phyloP scores from a whole-genome alignment of 2,113 vertebrate species.

The Spermophilus dauricus region DNA sequence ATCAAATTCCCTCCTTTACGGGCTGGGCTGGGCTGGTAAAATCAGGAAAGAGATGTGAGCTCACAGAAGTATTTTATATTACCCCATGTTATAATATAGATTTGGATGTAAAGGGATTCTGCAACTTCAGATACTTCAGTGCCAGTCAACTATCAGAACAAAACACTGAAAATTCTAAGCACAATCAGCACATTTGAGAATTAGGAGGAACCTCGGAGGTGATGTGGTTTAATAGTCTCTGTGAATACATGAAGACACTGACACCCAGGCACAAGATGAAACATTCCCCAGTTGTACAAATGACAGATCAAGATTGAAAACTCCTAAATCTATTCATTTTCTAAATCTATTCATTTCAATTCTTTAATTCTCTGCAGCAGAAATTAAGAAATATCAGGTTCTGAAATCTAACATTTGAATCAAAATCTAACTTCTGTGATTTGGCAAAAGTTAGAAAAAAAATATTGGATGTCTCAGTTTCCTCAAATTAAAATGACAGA shows the following conservation, averaged over 20 bases:
- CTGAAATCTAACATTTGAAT: not conserved
- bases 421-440: not conserved
- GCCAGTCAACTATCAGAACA: not conserved
- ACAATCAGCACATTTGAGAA: not conserved
- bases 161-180: not conserved
- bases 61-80: not conserved
- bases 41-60: not conserved
- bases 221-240: not conserved
- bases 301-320: not conserved
- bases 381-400: not conserved
- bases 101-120: not conserved
- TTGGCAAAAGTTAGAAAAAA: not conserved
- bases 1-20: not conserved
- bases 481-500: conserved; percentile 4
- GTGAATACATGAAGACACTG: not conserved
- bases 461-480: not conserved
- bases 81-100: not conserved
- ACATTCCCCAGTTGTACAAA: not conserved
- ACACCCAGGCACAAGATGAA: not conserved
- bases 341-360: not conserved
- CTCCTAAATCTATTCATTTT: not conserved
- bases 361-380: not conserved
- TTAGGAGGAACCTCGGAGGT: not conserved
- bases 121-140: not conserved
- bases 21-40: not conserved